Percentiles rank a stretch among this genome's conserved stretches.
Evolutionary conservation across 2,888 invertebrate genomes (phyloP).

Genomic region (Ceriagrion tenellum): DNA sequence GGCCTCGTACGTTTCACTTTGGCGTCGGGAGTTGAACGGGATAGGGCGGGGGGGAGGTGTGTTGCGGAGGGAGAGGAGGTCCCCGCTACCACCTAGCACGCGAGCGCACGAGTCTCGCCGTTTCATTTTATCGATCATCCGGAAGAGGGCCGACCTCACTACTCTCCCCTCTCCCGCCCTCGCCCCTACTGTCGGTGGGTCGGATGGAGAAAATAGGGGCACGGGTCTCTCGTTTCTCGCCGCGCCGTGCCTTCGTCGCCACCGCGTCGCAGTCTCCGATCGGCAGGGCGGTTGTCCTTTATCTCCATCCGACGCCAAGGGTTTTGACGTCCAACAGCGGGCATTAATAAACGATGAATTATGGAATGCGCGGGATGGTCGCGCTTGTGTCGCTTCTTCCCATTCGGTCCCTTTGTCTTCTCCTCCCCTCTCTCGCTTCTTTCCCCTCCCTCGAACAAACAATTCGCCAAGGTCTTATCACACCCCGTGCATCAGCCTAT

Average conservation of each 20-base stretch:
- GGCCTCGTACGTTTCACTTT: not conserved
- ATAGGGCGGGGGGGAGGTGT: no score
- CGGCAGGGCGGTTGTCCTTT: not conserved
- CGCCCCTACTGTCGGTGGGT: not conserved
- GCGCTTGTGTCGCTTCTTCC: not conserved
- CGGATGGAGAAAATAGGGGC: no score
- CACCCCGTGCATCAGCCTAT: not conserved
- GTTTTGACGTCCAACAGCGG: constrained; percentile 10
- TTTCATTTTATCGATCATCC: constrained; percentile 16
- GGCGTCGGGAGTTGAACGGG: not conserved
- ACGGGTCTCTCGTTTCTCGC: not conserved
- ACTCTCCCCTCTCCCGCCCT: not conserved
- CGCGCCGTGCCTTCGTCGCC: not conserved
- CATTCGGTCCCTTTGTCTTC: not conserved
- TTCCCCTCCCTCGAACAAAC: not conserved
- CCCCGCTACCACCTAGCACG: not conserved
- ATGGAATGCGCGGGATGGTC: not conserved
- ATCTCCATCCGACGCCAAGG: not conserved
- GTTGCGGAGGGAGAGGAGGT: no score
- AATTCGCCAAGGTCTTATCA: not conserved
- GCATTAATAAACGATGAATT: constrained; percentile 8
- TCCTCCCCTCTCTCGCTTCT: not conserved
- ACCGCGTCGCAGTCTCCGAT: not conserved
- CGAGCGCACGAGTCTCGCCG: constrained; percentile 3
- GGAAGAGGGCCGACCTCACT: not conserved